phyloP scores from a whole-genome alignment of 2,888 invertebrate species.

The Thysanoteuthis rhombus region DNA sequence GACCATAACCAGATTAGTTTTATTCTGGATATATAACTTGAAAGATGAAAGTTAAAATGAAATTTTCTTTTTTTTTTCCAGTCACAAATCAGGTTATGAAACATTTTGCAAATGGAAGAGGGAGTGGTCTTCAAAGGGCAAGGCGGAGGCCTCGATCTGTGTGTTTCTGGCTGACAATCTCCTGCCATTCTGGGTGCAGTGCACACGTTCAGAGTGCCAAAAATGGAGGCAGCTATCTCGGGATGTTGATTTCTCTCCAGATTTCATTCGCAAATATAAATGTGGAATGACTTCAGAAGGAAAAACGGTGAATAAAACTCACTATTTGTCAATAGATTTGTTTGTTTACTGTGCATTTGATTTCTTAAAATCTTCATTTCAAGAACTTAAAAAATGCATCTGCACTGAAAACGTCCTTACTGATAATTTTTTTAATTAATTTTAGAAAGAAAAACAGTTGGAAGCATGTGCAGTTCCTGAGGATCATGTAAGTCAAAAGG shows the following conservation, averaged over 20 bases:
- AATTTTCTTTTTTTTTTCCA: constrained; percentile 35
- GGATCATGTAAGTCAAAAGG: constrained; percentile 53
- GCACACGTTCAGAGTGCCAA: constrained; percentile 57
- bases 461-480: constrained; percentile 53
- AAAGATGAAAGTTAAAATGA: too few relatives aligned
- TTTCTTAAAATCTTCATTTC: neutral
- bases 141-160: constrained; percentile 59
- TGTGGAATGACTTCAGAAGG: constrained; percentile 50
- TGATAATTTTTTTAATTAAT: constrained; percentile 35
- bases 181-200: constrained; percentile 68
- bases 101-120: constrained; percentile 60
- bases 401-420: too few relatives aligned
- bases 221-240: constrained; percentile 67
- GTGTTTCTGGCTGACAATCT: constrained; percentile 63
- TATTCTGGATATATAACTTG: too few relatives aligned
- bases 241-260: constrained; percentile 49
- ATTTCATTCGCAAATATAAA: constrained; percentile 52
- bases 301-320: constrained; percentile 40
- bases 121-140: constrained; percentile 61
- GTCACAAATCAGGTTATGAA: constrained; percentile 56
- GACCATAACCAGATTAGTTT: too few relatives aligned
- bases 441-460: constrained; percentile 47
- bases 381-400: neutral
- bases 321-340: neutral
- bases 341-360: neutral